Conservation (phyloP, 1,140 invertebrate genomes). For the Temnothorax longispinosus region DNA sequence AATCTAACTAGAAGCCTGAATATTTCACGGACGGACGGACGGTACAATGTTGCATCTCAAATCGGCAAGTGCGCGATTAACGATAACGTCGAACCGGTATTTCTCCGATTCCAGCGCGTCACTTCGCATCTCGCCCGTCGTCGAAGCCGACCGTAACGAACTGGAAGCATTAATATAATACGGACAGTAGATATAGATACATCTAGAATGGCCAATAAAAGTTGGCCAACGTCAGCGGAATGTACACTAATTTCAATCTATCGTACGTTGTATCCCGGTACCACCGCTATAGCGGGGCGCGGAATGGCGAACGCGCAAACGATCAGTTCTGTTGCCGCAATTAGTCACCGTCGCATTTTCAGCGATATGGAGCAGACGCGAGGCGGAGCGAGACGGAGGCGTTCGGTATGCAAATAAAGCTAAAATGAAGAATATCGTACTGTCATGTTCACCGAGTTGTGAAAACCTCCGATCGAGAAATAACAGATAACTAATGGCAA, state of each 20-base stretch:
- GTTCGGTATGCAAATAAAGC: constrained; percentile 51
- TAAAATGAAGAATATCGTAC: constrained; percentile 42
- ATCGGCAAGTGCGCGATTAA: constrained; percentile 42
- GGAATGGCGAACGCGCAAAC: neutral
- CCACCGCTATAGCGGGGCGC: neutral
- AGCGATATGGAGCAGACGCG: neutral
- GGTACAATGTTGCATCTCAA: constrained; percentile 23
- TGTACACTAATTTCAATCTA: constrained; percentile 48
- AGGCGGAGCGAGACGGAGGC: constrained; percentile 1
- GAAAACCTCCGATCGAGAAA: constrained; percentile 32
- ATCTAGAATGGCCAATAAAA: constrained; percentile 23
- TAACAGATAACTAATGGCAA: constrained; percentile 34
- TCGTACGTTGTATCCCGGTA: neutral
- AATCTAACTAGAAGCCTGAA: constrained; percentile 49
- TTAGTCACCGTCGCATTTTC: constrained; percentile 57
- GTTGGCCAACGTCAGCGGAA: constrained; percentile 33
- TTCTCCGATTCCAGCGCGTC: constrained; percentile 27
- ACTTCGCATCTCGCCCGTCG: constrained; percentile 28
- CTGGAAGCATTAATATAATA: constrained; percentile 57
- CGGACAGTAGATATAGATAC: constrained; percentile 21
- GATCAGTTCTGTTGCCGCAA: constrained; percentile 32
- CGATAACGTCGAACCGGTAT: constrained; percentile 38
- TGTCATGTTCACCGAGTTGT: constrained; percentile 24
- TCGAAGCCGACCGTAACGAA: constrained; percentile 30
- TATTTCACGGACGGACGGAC: constrained; percentile 57